Evolutionary conservation across 2,888 invertebrate genomes (phyloP).

Genomic region (Gortyna flavago): DNA sequence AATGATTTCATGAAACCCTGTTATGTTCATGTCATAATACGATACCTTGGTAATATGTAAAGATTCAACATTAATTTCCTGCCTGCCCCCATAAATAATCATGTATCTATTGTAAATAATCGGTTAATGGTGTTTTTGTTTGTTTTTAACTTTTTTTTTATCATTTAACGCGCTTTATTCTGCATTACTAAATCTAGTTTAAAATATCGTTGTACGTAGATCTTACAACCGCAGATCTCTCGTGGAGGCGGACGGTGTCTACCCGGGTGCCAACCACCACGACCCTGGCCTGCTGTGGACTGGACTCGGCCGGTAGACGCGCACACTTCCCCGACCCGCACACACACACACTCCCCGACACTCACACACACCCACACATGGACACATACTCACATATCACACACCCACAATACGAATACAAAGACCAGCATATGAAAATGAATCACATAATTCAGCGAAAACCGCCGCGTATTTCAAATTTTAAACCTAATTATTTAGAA

Average conservation of each 20-base stretch:
- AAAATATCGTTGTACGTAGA: constrained; percentile 87
- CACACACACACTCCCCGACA: constrained; percentile 39
- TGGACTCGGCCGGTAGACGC: constrained; percentile 89
- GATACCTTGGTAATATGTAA: background rate
- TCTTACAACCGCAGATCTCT: constrained; percentile 91
- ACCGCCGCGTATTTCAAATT: constrained; percentile 44
- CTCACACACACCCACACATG: constrained; percentile 36
- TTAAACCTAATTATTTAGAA: constrained; percentile 58
- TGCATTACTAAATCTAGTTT: constrained; percentile 63
- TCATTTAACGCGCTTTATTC: constrained; percentile 28
- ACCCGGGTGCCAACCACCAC: constrained; percentile 91
- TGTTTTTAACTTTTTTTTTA: background rate
- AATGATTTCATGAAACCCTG: too few relatives aligned
- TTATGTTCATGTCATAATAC: background rate
- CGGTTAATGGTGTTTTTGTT: background rate
- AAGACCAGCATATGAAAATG: constrained; percentile 44
- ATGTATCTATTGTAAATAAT: background rate
- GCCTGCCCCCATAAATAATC: background rate
- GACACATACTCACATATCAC: constrained; percentile 32
- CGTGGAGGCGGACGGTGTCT: constrained; percentile 89
- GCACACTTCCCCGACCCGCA: constrained; percentile 61
- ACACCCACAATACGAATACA: constrained; percentile 40
- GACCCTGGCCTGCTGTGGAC: constrained; percentile 92
- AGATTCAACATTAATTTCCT: background rate
- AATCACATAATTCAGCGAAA: constrained; percentile 43